phyloP scores from a whole-genome alignment of 2,113 vertebrate genomes.

The Ramphastos sulfuratus region DNA sequence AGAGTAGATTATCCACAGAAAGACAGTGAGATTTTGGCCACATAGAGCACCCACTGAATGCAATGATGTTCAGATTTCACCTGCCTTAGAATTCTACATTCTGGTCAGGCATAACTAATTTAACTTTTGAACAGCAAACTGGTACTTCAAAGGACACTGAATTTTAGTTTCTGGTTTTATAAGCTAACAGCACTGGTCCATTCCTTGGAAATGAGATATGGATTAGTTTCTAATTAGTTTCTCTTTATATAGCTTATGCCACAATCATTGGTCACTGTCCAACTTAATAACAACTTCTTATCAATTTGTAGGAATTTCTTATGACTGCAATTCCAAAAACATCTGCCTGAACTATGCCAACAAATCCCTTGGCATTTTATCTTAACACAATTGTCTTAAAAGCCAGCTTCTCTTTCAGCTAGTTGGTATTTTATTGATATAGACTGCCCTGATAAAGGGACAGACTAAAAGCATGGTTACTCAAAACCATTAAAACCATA shows the following conservation, averaged over 20 bases:
- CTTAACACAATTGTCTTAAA: neutral
- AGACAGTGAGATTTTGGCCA: neutral
- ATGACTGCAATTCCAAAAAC: neutral
- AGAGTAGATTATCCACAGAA: neutral
- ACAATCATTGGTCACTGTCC: neutral
- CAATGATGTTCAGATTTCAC: neutral
- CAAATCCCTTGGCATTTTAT: neutral
- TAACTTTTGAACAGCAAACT: neutral
- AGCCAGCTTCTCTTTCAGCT: neutral
- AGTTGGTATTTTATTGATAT: neutral
- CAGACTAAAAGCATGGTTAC: neutral
- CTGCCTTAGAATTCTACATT: neutral
- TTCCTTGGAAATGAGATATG: neutral
- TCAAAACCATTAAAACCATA: neutral
- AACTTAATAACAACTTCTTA: neutral
- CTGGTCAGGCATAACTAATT: neutral
- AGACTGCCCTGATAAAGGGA: neutral
- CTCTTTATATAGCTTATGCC: neutral
- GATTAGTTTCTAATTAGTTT: neutral
- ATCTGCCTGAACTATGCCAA: neutral
- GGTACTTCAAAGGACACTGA: neutral
- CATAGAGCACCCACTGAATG: neutral
- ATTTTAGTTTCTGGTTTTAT: neutral
- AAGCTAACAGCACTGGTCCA: neutral
- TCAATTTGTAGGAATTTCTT: neutral